Evolutionary conservation across 2,797 vertebrate species (phyloP).

Genomic region (Orestias chungarensis): DNA sequence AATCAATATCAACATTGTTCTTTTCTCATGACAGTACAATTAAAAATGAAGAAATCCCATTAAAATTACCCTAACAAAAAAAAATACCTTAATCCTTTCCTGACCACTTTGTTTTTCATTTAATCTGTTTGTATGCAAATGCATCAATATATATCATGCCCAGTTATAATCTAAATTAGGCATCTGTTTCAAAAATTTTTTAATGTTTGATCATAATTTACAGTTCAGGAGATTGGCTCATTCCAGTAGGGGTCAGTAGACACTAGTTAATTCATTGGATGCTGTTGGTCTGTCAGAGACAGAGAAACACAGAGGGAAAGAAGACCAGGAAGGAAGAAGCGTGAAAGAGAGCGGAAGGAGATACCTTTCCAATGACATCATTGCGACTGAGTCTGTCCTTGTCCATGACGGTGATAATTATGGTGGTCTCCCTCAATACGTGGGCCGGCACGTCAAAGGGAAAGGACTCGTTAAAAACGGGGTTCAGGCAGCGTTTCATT

Average conservation of each 20-base stretch:
- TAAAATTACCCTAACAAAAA: background rate
- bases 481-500: constrained; percentile 98
- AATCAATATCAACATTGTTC: background rate
- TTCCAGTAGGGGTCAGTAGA: constrained; percentile 77
- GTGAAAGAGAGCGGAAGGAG: constrained; percentile 43
- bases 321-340: constrained; percentile 35
- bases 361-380: constrained; percentile 98
- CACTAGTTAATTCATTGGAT: constrained; percentile 41
- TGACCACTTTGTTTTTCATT: background rate
- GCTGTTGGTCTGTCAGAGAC: constrained; percentile 37
- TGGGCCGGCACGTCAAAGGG: constrained; percentile 97
- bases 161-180: background rate
- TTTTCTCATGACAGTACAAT: background rate
- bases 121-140: background rate
- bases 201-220: background rate
- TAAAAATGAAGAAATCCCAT: background rate
- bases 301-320: constrained; percentile 46
- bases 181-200: background rate
- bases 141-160: background rate
- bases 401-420: constrained; percentile 99
- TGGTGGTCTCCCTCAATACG: constrained; percentile 96
- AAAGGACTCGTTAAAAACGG: constrained; percentile 98
- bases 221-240: background rate
- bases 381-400: constrained; percentile 98
- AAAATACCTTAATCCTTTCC: background rate